Evolutionary conservation across 2,888 invertebrate genomes (phyloP), one percentile per base, ranked within the genome.

Genomic region (Sepiola atlantica): DNA sequence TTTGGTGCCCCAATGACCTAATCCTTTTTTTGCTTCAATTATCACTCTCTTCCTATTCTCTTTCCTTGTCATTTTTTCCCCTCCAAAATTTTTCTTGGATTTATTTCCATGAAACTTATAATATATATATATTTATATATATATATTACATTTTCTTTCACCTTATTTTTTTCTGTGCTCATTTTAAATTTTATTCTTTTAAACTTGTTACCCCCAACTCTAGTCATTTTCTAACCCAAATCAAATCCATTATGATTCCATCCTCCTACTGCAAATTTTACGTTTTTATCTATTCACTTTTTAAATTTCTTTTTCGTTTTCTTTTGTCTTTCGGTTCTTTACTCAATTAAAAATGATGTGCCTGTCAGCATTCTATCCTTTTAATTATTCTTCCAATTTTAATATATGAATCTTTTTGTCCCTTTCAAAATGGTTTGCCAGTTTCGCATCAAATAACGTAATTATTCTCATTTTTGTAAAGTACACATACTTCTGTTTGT

Each of bases 1-100:
- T 92, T 55, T 92, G 92, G 92, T 21, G 92, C 54, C 14, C 54
- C 92, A n/a, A 92, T 55, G 55, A 92, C 92, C 54, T 92, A 92
- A 92, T 92, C 92, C 90, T n/a, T 77, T 54, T 91, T 54, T 91
- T 45, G 21, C 92, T 8, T 3, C 35, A 28, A 92, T n/a, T 77
- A 14, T 77, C 77, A 35, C 91, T 54, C 91, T 91, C 28, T 92
- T 45, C 21, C 54, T 92, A 35, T 45, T 8, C 24, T 0, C 20
- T 20, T 35, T 28, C 1, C 8, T 45, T 28, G 2, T 12, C 16
- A n/a, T 77, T n/a, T 77, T 61, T 77, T 32, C 16, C 4, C 12
- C n/a, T 32, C 18, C n/a, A 32, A n/a, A 32, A 16, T 77, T n/a
- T 77, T n/a, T 77, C 16, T 77, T 77, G n/a, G 16, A 77, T 77